Evolutionary conservation across 2,888 invertebrate species (phyloP).

Genomic region (Ganaspis brasiliensis): DNA sequence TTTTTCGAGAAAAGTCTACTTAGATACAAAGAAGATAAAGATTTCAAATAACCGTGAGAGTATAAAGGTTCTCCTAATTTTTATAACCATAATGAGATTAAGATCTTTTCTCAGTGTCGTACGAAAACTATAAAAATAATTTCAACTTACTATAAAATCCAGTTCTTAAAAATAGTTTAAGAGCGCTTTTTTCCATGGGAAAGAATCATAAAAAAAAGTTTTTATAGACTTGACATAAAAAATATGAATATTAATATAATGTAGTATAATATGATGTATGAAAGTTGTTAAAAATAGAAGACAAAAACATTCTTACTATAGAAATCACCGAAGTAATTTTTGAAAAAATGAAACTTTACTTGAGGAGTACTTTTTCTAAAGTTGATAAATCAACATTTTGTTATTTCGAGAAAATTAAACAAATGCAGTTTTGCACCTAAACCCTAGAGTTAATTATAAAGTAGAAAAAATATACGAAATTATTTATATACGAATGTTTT

Average conservation of each 20-base stretch:
- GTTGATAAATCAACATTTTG: no score
- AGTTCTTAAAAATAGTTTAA: constrained; percentile 4
- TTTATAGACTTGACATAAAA: not conserved
- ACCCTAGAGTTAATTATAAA: no score
- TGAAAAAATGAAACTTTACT: no score
- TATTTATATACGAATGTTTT: no score
- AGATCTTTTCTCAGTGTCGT: constrained; percentile 2
- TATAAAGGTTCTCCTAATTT: constrained; percentile 8
- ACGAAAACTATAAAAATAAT: constrained; percentile 6
- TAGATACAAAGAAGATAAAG: constrained; percentile 9
- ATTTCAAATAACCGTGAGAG: not conserved
- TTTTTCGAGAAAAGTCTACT: not conserved
- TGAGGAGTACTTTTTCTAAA: no score
- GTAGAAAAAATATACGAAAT: no score
- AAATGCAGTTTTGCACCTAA: no score
- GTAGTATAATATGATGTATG: no score
- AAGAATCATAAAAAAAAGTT: not conserved
- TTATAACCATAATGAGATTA: constrained; percentile 13
- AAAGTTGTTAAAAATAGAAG: no score
- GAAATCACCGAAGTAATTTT: no score
- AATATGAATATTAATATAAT: not conserved
- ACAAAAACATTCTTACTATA: no score
- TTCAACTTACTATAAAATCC: not conserved
- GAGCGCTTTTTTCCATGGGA: not conserved
- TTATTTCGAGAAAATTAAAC: no score